phyloP scores from a whole-genome alignment of 2,888 invertebrate genomes.

The Anaspis maculata region DNA sequence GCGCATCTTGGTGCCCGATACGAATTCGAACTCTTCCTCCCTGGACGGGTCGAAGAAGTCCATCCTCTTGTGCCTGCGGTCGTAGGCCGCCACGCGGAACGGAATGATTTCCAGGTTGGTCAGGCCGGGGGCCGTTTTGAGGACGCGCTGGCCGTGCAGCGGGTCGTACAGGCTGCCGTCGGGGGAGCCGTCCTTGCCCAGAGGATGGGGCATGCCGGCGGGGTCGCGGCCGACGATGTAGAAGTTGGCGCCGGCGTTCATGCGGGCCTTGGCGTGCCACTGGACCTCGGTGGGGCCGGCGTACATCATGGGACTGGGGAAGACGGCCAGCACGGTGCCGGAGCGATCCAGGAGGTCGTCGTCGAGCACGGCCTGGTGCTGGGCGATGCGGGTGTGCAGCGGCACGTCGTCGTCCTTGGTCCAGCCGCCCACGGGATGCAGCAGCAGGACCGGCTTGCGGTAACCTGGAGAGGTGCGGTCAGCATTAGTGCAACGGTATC shows the following conservation, averaged over 20 bases:
- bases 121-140: conserved; percentile 91
- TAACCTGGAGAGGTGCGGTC: too few relatives aligned
- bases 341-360: conserved; percentile 76
- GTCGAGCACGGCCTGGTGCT: conserved; percentile 86
- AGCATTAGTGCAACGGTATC: too few relatives aligned
- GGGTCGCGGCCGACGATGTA: conserved; percentile 99
- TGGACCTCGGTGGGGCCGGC: conserved; percentile 99
- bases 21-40: conserved; percentile 92
- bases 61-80: conserved; percentile 76
- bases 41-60: conserved; percentile 86
- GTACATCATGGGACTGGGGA: conserved; percentile 99
- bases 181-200: conserved; percentile 46
- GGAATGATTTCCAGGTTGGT: conserved; percentile 91
- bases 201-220: conserved; percentile 94
- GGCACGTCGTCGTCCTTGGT: conserved; percentile 99
- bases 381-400: conserved; percentile 76
- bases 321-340: conserved; percentile 89
- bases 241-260: conserved; percentile 96
- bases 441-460: conserved; percentile 85
- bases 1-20: conserved; percentile 94
- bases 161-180: conserved; percentile 88
- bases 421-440: conserved; percentile 95
- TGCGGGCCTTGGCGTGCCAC: conserved; percentile 89
- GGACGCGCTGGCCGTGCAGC: conserved; percentile 84
- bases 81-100: conserved; percentile 97